Evolutionary conservation across 2,888 invertebrate genomes (phyloP), one percentile per base, ranked within the genome.

Genomic region (Eristalis pertinax): DNA sequence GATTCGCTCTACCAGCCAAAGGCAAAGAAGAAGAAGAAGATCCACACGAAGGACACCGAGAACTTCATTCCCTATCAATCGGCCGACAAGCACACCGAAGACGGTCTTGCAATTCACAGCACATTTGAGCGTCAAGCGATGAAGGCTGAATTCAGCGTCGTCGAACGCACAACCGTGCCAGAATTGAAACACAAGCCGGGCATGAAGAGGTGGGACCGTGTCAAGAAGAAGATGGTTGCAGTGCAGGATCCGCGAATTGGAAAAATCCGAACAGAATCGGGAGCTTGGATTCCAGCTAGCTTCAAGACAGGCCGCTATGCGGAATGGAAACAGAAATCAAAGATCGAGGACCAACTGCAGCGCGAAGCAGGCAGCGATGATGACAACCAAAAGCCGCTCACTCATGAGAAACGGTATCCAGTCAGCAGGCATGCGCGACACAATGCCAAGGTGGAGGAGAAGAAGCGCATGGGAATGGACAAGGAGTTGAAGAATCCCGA

Each of bases 231-330:
- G 94, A 98, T 98, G 96, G 96, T 99, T 41, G 94, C 95, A 32
- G 94, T 92, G 4, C 91, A 92, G 82, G 92, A 91, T 91, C 92
- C 92, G 4, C 95, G 95, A 89, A 93, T 93, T 26, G 96, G 96
- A 75, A 97, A 97, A 93, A 98, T 99, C 89, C 96, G 96, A 90
- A 99, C 99, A 0, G 99, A 99, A 94, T 98, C 98, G 84, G 99
- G 99, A 22, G 96, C 95, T 0, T 97, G 98, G 95, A 98, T 99
- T 90, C 96, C 99, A 0, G 98, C 99, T 0, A 96, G 97, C 0
- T 99, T 97, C 94, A 99, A 99, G 93, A 97, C 97, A 84, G 97
- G 98, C 72, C 95, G 97, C 32, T 99, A 98, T 93, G 95, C 95
- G 85, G 95, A 96, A 76, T 99, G 99, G 99, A 96, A 96, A 90